Evolutionary conservation across 2,797 vertebrate species (phyloP), one percentile per base, ranked within the genome.

Genomic region (Bradypodion ventrale): DNA sequence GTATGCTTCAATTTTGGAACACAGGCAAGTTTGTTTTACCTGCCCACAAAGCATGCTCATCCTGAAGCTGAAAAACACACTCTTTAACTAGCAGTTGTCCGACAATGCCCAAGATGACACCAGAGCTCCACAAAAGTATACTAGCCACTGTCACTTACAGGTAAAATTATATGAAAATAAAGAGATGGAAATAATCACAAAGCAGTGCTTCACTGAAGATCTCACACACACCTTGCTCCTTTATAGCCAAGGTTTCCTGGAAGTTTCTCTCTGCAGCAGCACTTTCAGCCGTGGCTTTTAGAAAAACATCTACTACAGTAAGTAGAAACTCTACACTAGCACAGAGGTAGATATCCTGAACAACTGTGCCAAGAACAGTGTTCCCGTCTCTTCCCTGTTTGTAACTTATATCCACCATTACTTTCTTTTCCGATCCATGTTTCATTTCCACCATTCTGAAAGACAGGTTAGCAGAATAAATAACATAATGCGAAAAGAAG

Each of bases 301-400:
- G 91, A 88, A 99, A 99, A 89, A 99, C 94, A 91, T 98, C 97
- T 42, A 96, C 97, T 83, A 99, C 98, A 0, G 98, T 98, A 86
- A 97, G 95, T 79, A 99, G 95, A 95, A 99, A 99, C 94, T 99
- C 98, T 96, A 99, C 97, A 94, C 98, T 99, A 89, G 99, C 98
- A 92, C 99, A 99, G 74, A 99, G 94, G 89, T 99, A 98, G 76
- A 97, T 94, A 88, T 99, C 98, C 94, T 98, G 97, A 87, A 99
- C 95, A 93, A 98, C 69, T 15, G 96, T 95, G 80, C 98, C 97
- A 90, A 98, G 87, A 37, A 85, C 83, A 49, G 79, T 72, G 72
- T 94, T 97, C 81, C 96, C 95, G 10, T 99, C 98, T 85, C 97
- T 96, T 35, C 97, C 96, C 87, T 95, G 97, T 35, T 95, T 97